Evolutionary conservation across 2,113 vertebrate species (phyloP).

Genomic region (Neodontobutis hainanensis): DNA sequence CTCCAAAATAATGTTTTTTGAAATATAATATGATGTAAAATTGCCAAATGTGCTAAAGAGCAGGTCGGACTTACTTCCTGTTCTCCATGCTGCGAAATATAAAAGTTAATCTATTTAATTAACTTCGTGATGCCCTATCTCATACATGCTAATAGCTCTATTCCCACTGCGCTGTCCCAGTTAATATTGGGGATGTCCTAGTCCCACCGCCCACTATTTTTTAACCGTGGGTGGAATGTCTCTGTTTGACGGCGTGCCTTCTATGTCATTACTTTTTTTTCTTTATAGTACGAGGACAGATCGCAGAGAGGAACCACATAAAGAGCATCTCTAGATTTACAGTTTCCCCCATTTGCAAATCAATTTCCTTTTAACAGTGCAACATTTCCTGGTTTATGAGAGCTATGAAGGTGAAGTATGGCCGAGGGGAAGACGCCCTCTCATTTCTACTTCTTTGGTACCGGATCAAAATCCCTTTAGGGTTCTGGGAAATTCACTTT

Average conservation of each 20-base stretch:
- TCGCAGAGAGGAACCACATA: slow-evolving; percentile 6
- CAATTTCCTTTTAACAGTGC: slow-evolving; percentile 32
- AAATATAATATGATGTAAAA: too few species aligned
- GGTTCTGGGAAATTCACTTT: slow-evolving; percentile 5
- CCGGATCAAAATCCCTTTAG: slow-evolving; percentile 28
- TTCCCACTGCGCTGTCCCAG: not conserved
- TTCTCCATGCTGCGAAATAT: too few species aligned
- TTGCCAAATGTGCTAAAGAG: too few species aligned
- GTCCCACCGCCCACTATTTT: not conserved
- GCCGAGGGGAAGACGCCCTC: slow-evolving; percentile 31
- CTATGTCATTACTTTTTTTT: not conserved
- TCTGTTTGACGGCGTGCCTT: slow-evolving; percentile 18
- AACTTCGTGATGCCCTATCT: too few species aligned
- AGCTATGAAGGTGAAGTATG: slow-evolving; percentile 47
- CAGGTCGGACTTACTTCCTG: too few species aligned
- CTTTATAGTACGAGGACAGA: slow-evolving; percentile 4
- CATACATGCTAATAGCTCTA: too few species aligned
- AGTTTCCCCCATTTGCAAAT: slow-evolving; percentile 40
- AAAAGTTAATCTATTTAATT: too few species aligned
- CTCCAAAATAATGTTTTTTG: too few species aligned
- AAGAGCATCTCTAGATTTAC: slow-evolving; percentile 22
- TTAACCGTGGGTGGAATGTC: slow-evolving; percentile 1
- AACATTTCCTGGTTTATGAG: slow-evolving; percentile 52
- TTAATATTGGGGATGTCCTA: not conserved
- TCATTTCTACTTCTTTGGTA: slow-evolving; percentile 13